These are phyloP conservation scores for Dicaeum eximium DNA, from an alignment of 2,113 vertebrate species.

Conservation along the genomic window DNA sequence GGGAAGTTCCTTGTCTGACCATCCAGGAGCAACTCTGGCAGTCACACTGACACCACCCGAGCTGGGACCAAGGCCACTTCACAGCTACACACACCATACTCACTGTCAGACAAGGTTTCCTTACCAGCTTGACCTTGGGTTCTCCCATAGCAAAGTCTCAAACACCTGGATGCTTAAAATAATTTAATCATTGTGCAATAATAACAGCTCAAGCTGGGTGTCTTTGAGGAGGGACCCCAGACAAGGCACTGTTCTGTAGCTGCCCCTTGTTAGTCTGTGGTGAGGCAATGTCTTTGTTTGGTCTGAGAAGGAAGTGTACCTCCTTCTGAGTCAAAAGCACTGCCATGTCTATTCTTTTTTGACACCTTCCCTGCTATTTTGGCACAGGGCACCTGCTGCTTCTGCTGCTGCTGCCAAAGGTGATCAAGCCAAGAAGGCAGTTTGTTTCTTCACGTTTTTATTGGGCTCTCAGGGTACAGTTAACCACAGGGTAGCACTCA, in stretches of 20 bases:
- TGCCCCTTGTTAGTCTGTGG: not conserved
- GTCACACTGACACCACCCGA: not conserved
- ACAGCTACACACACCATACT: not conserved
- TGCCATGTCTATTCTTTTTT: not conserved
- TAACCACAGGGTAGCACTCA: not conserved
- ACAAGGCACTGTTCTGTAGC: rapidly evolving
- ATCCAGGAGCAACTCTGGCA: not conserved
- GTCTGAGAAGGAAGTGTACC: not conserved
- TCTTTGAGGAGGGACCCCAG: not conserved
- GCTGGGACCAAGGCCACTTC: not conserved
- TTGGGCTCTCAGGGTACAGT: not conserved
- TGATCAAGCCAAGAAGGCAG: not conserved
- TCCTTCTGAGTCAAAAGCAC: not conserved
- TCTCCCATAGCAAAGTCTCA: not conserved
- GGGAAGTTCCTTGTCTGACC: not conserved
- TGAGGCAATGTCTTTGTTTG: not conserved
- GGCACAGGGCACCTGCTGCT: not conserved
- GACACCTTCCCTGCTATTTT: not conserved
- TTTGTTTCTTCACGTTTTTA: not conserved
- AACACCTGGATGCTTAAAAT: not conserved
- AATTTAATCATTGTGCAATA: not conserved
- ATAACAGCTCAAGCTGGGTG: not conserved
- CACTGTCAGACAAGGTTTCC: not conserved
- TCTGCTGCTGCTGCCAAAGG: not conserved
- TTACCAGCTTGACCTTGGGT: not conserved